phyloP scores from a whole-genome alignment of 2,888 invertebrate species.

The Homarus gammarus region DNA sequence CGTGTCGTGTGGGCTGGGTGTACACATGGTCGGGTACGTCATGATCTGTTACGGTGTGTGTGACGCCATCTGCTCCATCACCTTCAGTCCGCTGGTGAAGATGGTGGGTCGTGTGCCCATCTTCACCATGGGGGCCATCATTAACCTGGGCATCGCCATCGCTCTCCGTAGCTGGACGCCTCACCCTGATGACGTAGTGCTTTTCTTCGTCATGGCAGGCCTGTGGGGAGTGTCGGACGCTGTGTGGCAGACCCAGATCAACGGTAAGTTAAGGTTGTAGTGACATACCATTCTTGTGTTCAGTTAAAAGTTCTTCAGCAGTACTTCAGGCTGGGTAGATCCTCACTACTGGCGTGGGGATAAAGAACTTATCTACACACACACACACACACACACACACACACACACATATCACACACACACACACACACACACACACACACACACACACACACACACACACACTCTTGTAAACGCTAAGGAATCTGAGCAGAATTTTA shows the following conservation, averaged over 20 bases:
- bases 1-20: conserved; percentile 93
- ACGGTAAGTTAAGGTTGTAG: conserved; percentile 80
- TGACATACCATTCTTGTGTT: too few relatives aligned
- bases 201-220: conserved; percentile 93
- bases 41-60: conserved; percentile 98
- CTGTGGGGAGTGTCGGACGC: conserved; percentile 97
- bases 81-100: conserved; percentile 95
- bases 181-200: conserved; percentile 87
- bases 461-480: too few relatives aligned
- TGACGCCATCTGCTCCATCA: conserved; percentile 92
- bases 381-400: too few relatives aligned
- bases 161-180: conserved; percentile 92
- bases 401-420: too few relatives aligned
- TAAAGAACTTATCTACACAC: too few relatives aligned
- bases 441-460: too few relatives aligned
- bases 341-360: too few relatives aligned
- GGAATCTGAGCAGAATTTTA: too few relatives aligned
- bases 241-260: conserved; percentile 98
- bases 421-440: too few relatives aligned
- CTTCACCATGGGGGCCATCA: conserved; percentile 85
- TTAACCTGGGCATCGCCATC: conserved; percentile 89
- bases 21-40: conserved; percentile 95
- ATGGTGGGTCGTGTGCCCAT: conserved; percentile 92
- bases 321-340: too few relatives aligned
- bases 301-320: too few relatives aligned